Conservation (phyloP, 1,140 invertebrate genomes). For the Probaryconus sp. region DNA sequence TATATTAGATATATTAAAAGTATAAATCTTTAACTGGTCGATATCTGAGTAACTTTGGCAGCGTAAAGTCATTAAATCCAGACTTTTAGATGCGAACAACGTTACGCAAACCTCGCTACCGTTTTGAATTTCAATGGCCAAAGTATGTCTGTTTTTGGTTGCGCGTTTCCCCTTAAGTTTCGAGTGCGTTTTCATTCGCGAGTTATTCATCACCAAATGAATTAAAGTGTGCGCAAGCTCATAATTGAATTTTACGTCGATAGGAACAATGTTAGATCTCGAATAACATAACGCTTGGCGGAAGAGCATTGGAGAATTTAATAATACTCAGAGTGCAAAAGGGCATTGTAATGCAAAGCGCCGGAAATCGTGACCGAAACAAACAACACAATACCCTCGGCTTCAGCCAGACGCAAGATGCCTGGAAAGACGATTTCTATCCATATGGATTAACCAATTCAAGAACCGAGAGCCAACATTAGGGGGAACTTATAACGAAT, state of each 20-base stretch:
- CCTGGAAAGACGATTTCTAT: constrained; percentile 53
- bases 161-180: constrained; percentile 10
- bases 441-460: constrained; percentile 64
- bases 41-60: constrained; percentile 12
- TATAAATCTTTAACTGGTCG: constrained; percentile 1
- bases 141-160: neutral
- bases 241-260: constrained; percentile 52
- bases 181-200: constrained; percentile 10
- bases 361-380: constrained; percentile 46
- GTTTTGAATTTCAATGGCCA: constrained; percentile 19
- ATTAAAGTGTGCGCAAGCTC: constrained; percentile 29
- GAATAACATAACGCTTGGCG: constrained; percentile 47
- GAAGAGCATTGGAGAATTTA: constrained; percentile 48
- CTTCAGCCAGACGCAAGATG: constrained; percentile 14
- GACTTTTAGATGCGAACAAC: constrained; percentile 16
- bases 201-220: constrained; percentile 18
- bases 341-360: constrained; percentile 50
- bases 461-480: constrained; percentile 9
- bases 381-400: constrained; percentile 39
- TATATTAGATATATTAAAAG: no score
- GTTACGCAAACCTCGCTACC: constrained; percentile 28
- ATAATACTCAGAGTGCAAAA: constrained; percentile 34
- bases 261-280: constrained; percentile 53
- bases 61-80: neutral
- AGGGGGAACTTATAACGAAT: constrained; percentile 24